Conservation (phyloP, 1,140 invertebrate species). For the Psilanteris sp. region DNA sequence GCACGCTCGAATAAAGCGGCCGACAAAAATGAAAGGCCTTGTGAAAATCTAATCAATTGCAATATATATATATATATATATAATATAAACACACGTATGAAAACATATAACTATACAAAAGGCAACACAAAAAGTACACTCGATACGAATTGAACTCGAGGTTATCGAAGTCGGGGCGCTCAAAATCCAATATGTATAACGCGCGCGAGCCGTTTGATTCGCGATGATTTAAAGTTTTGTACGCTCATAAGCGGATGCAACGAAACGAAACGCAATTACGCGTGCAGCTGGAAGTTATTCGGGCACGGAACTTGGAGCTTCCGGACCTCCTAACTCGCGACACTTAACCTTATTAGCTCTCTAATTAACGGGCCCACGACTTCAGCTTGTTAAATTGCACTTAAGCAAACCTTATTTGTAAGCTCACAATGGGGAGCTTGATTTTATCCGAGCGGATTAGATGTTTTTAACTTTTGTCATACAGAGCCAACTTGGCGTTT, state of each 20-base stretch:
- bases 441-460: background rate
- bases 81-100: too few relatives aligned
- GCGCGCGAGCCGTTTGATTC: too few relatives aligned
- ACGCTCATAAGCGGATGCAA: slow-evolving; percentile 1
- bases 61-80: too few relatives aligned
- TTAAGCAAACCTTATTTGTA: slow-evolving; percentile 13
- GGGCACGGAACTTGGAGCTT: slow-evolving; percentile 60
- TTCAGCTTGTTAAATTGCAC: slow-evolving; percentile 24
- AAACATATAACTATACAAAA: too few relatives aligned
- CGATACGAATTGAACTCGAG: slow-evolving; percentile 1
- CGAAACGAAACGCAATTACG: slow-evolving; percentile 3
- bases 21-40: slow-evolving; percentile 34
- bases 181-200: too few relatives aligned
- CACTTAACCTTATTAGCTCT: slow-evolving; percentile 70
- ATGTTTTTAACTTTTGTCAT: too few relatives aligned
- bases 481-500: too few relatives aligned
- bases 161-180: slow-evolving; percentile 4
- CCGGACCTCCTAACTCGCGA: slow-evolving; percentile 63
- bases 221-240: too few relatives aligned
- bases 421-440: background rate
- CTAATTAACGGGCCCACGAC: slow-evolving; percentile 68
- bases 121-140: too few relatives aligned
- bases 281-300: slow-evolving; percentile 15
- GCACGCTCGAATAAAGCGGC: slow-evolving; percentile 15
- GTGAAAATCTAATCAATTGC: slow-evolving; percentile 16